These are phyloP conservation scores for Macrobrachium nipponense DNA, from an alignment of 1,140 invertebrate genomes.

Conservation along the genomic window DNA sequence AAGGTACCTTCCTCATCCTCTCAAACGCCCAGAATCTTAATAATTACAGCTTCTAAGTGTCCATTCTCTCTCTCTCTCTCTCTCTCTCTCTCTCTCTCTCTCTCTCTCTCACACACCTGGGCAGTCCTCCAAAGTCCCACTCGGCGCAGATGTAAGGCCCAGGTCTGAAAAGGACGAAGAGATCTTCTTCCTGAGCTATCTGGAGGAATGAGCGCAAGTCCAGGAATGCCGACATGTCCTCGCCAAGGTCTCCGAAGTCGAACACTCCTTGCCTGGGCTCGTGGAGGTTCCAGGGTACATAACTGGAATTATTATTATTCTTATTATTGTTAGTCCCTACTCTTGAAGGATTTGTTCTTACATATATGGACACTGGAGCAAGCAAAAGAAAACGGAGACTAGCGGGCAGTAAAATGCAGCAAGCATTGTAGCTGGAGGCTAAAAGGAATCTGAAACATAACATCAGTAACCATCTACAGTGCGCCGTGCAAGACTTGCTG, in stretches of 20 bases:
- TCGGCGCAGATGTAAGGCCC: constrained; percentile 71
- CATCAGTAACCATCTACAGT: too few relatives aligned
- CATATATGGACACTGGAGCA: too few relatives aligned
- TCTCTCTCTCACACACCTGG: constrained; percentile 53
- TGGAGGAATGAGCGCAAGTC: constrained; percentile 70
- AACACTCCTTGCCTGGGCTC: constrained; percentile 70
- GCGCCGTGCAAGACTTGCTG: too few relatives aligned
- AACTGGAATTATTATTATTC: constrained; percentile 56
- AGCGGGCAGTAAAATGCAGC: too few relatives aligned
- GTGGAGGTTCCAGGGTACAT: constrained; percentile 74
- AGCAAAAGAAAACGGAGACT: too few relatives aligned
- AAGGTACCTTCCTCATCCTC: too few relatives aligned
- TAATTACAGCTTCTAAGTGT: too few relatives aligned
- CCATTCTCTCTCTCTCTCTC: background rate
- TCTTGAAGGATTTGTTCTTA: too few relatives aligned
- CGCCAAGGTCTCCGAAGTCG: constrained; percentile 68
- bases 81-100: background rate
- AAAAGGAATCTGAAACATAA: too few relatives aligned
- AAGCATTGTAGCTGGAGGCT: too few relatives aligned
- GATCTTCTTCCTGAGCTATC: constrained; percentile 63
- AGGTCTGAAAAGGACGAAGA: constrained; percentile 67
- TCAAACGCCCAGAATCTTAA: too few relatives aligned
- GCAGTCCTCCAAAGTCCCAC: constrained; percentile 70
- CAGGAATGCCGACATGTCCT: constrained; percentile 78
- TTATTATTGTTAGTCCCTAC: too few relatives aligned